phyloP scores from a whole-genome alignment of 2,797 vertebrate genomes.

The Phrynocephalus forsythii region DNA sequence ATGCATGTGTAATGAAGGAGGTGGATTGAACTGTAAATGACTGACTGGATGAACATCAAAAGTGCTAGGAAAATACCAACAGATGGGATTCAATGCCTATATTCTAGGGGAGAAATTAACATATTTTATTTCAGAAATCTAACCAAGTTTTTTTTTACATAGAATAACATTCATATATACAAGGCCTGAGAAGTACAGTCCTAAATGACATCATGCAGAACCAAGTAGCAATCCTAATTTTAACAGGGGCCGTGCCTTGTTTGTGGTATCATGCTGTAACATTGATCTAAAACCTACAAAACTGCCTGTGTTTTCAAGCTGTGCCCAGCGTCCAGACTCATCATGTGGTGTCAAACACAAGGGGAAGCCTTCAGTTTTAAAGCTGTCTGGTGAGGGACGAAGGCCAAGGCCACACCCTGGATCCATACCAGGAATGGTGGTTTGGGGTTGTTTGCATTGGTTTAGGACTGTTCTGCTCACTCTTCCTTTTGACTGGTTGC shows the following conservation, averaged over 20 bases:
- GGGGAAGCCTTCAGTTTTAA: neutral
- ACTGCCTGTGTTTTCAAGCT: neutral
- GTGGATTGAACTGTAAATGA: neutral
- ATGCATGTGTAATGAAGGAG: neutral
- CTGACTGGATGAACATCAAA: neutral
- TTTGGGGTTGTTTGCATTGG: neutral
- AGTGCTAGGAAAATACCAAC: neutral
- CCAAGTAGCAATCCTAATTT: no score
- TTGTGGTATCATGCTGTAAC: neutral
- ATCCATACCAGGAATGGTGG: neutral
- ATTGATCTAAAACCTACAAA: neutral
- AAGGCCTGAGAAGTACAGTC: no score
- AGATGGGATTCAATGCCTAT: neutral
- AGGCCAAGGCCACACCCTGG: neutral
- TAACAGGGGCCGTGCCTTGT: neutral
- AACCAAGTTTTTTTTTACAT: neutral
- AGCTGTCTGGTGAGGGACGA: neutral
- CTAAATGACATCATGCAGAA: no score
- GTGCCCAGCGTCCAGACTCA: no score
- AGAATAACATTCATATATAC: no score
- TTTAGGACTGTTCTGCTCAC: neutral
- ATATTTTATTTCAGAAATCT: neutral
- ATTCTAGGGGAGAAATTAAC: neutral
- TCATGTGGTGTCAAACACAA: no score
- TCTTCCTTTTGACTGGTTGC: neutral